Percentiles rank a stretch among this genome's conserved stretches.
Conservation (phyloP, 2,888 invertebrate genomes). For the Macrophya alboannulata region DNA sequence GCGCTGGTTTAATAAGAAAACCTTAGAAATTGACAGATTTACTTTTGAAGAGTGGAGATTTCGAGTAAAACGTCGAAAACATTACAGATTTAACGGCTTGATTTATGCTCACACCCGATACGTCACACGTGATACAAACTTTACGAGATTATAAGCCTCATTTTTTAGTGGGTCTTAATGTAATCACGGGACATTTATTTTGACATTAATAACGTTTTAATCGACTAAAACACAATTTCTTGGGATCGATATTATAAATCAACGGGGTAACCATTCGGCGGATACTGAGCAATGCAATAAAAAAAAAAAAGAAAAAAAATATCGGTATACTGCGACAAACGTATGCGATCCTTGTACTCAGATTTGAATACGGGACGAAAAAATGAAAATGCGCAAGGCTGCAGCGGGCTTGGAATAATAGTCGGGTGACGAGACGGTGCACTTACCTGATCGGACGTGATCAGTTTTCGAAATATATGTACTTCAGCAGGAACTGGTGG, state of each 20-base stretch:
- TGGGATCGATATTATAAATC: background rate
- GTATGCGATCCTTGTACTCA: background rate
- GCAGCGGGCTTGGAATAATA: constrained; percentile 8
- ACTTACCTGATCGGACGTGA: constrained; percentile 51
- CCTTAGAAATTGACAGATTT: background rate
- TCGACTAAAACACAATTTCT: background rate
- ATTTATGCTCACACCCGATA: background rate
- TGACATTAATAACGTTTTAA: background rate
- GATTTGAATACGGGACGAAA: constrained; percentile 16
- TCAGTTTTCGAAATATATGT: constrained; percentile 11
- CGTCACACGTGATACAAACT: background rate
- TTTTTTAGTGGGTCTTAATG: background rate
- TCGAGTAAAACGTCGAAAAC: background rate
- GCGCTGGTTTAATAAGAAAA: background rate
- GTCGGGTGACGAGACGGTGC: constrained; percentile 9
- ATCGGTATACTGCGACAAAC: background rate
- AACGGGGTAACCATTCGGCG: background rate
- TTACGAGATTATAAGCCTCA: background rate
- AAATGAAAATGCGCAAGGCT: constrained; percentile 27
- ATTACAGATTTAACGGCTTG: background rate
- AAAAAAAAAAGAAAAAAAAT: background rate
- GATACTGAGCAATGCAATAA: background rate
- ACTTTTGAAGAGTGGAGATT: background rate
- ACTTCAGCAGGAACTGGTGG: constrained; percentile 1
- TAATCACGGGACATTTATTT: background rate